phyloP scores from a whole-genome alignment of 2,888 invertebrate genomes.

The Rotaria socialis region DNA sequence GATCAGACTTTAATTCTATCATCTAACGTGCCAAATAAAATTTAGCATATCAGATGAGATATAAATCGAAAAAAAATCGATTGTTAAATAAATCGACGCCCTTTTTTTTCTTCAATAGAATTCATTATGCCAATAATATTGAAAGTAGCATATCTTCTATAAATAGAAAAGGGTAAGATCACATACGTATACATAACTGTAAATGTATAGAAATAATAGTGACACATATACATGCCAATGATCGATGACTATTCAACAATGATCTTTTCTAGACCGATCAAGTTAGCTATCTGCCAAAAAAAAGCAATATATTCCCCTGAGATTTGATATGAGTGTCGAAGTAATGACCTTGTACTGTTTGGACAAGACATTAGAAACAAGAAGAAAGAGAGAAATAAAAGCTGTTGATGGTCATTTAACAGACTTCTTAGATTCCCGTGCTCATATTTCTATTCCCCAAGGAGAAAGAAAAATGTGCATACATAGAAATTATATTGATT shows the following conservation, averaged over 20 bases:
- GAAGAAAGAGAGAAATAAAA: background rate
- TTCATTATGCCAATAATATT: background rate
- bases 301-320: background rate
- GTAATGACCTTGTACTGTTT: background rate
- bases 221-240: background rate
- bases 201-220: background rate
- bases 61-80: background rate
- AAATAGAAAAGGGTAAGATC: background rate
- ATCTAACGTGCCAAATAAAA: background rate
- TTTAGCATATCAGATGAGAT: background rate
- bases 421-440: background rate
- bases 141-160: background rate
- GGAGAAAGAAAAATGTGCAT: background rate
- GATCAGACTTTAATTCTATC: background rate
- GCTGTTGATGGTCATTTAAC: constrained; percentile 23
- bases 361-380: background rate
- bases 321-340: background rate
- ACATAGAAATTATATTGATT: constrained; percentile 13
- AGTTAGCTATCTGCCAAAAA: constrained; percentile 16
- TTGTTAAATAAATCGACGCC: background rate
- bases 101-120: background rate
- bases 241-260: constrained; percentile 15
- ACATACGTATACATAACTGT: background rate
- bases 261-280: background rate
- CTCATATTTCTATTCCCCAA: background rate